These are phyloP conservation scores for Periparus ater DNA, from an alignment of 2,797 vertebrate species.

Conservation along the genomic window DNA sequence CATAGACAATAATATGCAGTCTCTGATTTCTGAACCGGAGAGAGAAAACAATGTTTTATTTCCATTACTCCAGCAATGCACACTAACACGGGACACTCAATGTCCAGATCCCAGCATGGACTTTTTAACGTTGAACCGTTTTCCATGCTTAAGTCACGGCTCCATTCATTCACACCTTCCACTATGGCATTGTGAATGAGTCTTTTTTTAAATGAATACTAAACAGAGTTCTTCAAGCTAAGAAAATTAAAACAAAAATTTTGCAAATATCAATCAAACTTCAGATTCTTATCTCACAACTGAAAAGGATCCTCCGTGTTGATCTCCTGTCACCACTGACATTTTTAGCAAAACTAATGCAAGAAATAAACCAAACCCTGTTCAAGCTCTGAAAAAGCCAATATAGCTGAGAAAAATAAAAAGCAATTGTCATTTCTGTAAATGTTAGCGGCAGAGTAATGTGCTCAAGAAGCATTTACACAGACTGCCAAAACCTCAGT, in stretches of 20 bases:
- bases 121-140: not conserved
- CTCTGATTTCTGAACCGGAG: not conserved
- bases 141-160: not conserved
- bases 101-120: not conserved
- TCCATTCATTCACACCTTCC: not conserved
- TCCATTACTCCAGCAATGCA: not conserved
- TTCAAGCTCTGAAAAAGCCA: not conserved
- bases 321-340: not conserved
- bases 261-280: not conserved
- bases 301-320: not conserved
- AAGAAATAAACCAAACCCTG: not conserved
- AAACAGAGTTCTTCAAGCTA: not conserved
- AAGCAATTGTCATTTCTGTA: not conserved
- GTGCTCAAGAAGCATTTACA: not conserved
- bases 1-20: not conserved
- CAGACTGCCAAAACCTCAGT: not conserved
- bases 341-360: not conserved
- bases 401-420: not conserved
- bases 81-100: rapidly evolving
- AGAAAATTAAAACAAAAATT: not conserved
- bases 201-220: not conserved
- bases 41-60: not conserved
- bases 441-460: not conserved
- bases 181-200: rapidly evolving
- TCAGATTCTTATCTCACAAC: not conserved